Evolutionary conservation across 2,888 invertebrate species (phyloP), one percentile per base, ranked within the genome.

Genomic region (Mesoligia furuncula): DNA sequence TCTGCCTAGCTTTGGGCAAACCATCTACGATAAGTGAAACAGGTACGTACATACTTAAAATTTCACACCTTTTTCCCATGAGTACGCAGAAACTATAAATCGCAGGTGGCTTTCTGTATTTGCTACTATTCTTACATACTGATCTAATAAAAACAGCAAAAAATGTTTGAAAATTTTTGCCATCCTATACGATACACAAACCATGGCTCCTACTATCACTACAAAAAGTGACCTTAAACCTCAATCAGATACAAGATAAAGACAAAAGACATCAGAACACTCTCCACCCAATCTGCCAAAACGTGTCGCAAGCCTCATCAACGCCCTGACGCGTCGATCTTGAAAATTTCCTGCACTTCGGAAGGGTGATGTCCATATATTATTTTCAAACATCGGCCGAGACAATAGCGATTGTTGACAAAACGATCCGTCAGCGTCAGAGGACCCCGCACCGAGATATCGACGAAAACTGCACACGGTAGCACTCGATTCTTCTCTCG

Each of bases 401-500:
- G 90, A 96, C 95, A 96, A 96, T 96, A 92, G 92, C 91, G 90
- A 94, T 95, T 96, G 95, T 96, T 94, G 93, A 93, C 93, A 91
- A 92, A 92, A 89, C 91, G 89, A 87, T 83, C 84, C 88, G 92
- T 95, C 95, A 95, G 95, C 94, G 88, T 91, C 91, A 88, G 89
- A 76, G 87, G 89, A 88, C 81, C 78, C 73, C 74, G 89, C 79
- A 70, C 75, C 83, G 89, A 91, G 91, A 92, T 92, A 92, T 91
- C 90, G 89, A 86, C 77, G 79, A 90, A 92, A 92, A 92, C 90
- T 89, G 91, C 91, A 84, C 83, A 87, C 88, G 85, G 89, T 88
- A 87, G 89, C 90, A 89, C 71, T 88, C 92, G 88, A 93, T 93
- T 94, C 93, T 92, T 93, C 92, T 93, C 91, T 88, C 82, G 77